These are phyloP conservation scores for Sialia sialis DNA, from an alignment of 2,113 vertebrate genomes.

Conservation along the genomic window DNA sequence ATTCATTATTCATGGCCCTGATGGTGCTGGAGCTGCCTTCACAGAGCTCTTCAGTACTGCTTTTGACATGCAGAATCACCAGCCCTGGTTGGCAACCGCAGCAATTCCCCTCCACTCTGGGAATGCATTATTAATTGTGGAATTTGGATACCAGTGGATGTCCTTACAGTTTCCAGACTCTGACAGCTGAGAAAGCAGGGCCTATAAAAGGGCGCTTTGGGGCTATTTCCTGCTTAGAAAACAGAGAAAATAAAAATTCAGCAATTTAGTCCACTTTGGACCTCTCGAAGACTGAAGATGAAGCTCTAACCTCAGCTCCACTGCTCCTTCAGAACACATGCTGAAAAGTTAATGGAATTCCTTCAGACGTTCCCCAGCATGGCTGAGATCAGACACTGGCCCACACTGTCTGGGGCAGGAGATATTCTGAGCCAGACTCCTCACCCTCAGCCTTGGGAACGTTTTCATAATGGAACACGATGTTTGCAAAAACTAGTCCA, in stretches of 20 bases:
- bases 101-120: background rate
- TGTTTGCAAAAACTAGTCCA: constrained; percentile 45
- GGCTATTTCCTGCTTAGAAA: constrained; percentile 29
- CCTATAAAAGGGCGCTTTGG: background rate
- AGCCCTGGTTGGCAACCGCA: background rate
- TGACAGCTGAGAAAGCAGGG: background rate
- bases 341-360: background rate
- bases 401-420: background rate
- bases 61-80: background rate
- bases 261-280: background rate
- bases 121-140: constrained; percentile 21
- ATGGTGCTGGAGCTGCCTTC: background rate
- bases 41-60: background rate
- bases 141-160: constrained; percentile 14
- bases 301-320: background rate
- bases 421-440: constrained; percentile 34
- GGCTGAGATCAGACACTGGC: constrained; percentile 37
- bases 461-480: background rate
- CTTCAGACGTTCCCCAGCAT: background rate
- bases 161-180: constrained; percentile 38
- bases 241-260: constrained; percentile 5
- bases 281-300: background rate
- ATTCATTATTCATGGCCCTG: background rate
- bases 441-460: constrained; percentile 30
- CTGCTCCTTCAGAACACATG: background rate